These are phyloP conservation scores for Leptoclinus maculatus DNA, from an alignment of 2,797 vertebrate species.

Conservation along the genomic window DNA sequence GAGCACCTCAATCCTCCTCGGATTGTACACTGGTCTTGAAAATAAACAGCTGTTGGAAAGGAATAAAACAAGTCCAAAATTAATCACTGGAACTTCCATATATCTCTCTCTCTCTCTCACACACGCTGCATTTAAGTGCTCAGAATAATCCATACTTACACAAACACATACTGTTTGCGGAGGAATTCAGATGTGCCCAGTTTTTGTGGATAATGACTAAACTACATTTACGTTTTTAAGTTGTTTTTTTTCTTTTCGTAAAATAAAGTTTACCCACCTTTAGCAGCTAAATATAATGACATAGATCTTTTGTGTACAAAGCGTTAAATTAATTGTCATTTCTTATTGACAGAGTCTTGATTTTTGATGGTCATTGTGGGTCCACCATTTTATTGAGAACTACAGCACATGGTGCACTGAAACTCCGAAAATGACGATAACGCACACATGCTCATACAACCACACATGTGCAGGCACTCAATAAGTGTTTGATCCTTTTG, in stretches of 20 bases:
- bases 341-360: neutral
- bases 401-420: neutral
- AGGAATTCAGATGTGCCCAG: neutral
- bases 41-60: slow-evolving; percentile 74
- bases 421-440: slow-evolving; percentile 3
- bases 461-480: slow-evolving; percentile 35
- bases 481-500: slow-evolving; percentile 66
- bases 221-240: neutral
- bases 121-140: neutral
- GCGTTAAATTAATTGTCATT: neutral
- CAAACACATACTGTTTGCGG: neutral
- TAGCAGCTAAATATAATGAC: neutral
- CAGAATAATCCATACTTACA: neutral
- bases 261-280: neutral
- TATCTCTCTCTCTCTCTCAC: neutral
- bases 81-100: slow-evolving; percentile 39
- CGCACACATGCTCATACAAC: neutral
- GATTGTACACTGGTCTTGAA: slow-evolving; percentile 67
- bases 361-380: neutral
- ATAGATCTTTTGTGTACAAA: neutral
- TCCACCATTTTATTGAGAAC: neutral
- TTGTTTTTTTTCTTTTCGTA: neutral
- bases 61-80: slow-evolving; percentile 49
- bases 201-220: neutral
- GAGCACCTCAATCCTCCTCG: slow-evolving; percentile 48